A percentile compares a stretch with the other conserved stretches of the same genome.
These are phyloP conservation scores for Tragulus kanchil DNA, from an alignment of 2,113 vertebrate species.

Conservation along the genomic window DNA sequence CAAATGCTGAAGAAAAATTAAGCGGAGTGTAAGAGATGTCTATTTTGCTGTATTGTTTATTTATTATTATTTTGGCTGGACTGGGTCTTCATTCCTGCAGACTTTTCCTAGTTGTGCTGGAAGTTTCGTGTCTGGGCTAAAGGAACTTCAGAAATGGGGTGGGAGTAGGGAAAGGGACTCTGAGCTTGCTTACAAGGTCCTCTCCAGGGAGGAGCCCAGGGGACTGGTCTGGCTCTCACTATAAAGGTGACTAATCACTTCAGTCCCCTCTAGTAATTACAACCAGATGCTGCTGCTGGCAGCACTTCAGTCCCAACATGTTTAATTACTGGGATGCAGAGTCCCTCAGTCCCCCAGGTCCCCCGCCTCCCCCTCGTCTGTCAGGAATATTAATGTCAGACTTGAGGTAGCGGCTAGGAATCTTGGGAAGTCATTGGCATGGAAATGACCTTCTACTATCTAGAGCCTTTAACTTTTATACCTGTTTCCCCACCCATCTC, in stretches of 20 bases:
- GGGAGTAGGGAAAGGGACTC: constrained; percentile 53
- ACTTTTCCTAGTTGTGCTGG: neutral
- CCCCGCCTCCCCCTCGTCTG: constrained; percentile 68
- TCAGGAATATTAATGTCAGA: constrained; percentile 79
- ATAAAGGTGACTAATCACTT: constrained; percentile 85
- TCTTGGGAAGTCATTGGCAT: constrained; percentile 64
- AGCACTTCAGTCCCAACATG: constrained; percentile 79
- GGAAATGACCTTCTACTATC: constrained; percentile 68
- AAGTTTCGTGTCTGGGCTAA: neutral
- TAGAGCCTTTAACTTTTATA: constrained; percentile 33
- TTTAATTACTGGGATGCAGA: constrained; percentile 80
- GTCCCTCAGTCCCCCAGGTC: constrained; percentile 66
- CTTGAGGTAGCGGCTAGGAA: constrained; percentile 69
- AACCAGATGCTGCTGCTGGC: constrained; percentile 84
- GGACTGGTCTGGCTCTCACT: constrained; percentile 81
- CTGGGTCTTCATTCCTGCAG: no score
- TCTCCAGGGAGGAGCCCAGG: constrained; percentile 72
- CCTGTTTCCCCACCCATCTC: constrained; percentile 6
- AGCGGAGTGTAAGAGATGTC: neutral
- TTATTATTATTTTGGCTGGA: neutral
- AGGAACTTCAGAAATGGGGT: constrained; percentile 26
- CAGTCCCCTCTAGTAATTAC: constrained; percentile 83
- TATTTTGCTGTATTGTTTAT: neutral
- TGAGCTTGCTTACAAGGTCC: constrained; percentile 33
- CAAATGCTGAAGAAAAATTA: constrained; percentile 29